Conservation (phyloP, 2,113 vertebrate species). For the Callaeas wilsoni region DNA sequence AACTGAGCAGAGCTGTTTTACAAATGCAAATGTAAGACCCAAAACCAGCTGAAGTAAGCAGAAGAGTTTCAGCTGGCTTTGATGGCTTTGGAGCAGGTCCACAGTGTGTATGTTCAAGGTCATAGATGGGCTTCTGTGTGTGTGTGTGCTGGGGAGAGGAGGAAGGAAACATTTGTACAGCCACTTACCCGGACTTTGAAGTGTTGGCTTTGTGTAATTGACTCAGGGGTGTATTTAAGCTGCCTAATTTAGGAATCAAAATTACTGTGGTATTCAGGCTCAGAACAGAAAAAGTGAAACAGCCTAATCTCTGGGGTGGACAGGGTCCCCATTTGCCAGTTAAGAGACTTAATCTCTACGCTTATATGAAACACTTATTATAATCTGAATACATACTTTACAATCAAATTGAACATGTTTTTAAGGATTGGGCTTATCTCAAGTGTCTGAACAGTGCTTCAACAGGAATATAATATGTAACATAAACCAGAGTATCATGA, state of each 20-base stretch:
- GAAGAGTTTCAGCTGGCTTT: not conserved
- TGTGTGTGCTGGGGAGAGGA: not conserved
- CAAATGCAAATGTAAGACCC: not conserved
- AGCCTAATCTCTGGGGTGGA: not conserved
- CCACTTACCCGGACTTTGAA: not conserved
- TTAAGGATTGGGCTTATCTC: not conserved
- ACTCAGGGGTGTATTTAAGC: not conserved
- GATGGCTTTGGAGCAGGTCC: not conserved
- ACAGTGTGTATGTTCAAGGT: not conserved
- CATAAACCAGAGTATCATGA: slow-evolving; percentile 5
- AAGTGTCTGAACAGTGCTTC: not conserved
- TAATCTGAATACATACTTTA: not conserved
- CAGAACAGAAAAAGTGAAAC: not conserved
- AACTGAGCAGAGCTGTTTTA: not conserved
- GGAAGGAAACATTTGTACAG: not conserved
- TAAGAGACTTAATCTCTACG: not conserved
- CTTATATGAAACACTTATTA: not conserved
- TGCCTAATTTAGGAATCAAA: not conserved
- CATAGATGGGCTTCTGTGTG: not conserved
- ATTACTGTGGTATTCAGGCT: not conserved
- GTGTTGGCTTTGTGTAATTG: not conserved
- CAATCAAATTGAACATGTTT: not conserved
- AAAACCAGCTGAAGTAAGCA: not conserved
- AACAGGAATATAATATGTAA: not conserved
- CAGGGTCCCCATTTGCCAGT: not conserved